These are phyloP conservation scores for Kryptolebias ocellatus DNA, from an alignment of 2,797 vertebrate species.

Conservation along the genomic window DNA sequence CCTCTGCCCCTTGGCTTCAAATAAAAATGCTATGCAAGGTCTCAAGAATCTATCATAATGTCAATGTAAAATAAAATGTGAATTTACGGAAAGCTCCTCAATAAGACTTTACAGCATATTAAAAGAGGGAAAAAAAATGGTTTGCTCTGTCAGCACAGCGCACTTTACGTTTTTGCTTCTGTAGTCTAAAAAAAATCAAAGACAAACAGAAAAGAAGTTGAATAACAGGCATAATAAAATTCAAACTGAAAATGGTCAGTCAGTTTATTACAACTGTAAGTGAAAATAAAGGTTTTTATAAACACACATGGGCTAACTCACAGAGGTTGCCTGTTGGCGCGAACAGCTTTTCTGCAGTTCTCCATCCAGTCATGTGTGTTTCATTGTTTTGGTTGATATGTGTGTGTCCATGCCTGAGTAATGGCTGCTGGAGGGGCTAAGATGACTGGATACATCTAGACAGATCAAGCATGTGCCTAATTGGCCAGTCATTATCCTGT, in stretches of 20 bases:
- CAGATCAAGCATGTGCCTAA: conserved; percentile 77
- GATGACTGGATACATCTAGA: conserved; percentile 77
- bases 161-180: background rate
- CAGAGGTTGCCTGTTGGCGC: conserved; percentile 45
- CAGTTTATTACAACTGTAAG: background rate
- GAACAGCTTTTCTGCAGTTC: conserved; percentile 49
- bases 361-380: conserved; percentile 49
- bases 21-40: background rate
- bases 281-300: conserved; percentile 7
- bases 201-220: background rate
- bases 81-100: no score
- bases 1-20: background rate
- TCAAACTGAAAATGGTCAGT: background rate
- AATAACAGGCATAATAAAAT: background rate
- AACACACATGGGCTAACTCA: conserved; percentile 29
- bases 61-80: background rate
- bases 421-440: conserved; percentile 67
- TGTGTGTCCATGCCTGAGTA: conserved; percentile 69
- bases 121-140: no score
- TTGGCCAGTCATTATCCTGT: conserved; percentile 80
- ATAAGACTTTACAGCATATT: no score
- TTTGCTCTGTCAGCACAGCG: background rate
- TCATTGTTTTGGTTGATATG: conserved; percentile 31
- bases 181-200: background rate
- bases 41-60: background rate